phyloP scores from a whole-genome alignment of 2,888 invertebrate genomes.

The Agrotis ipsilon region DNA sequence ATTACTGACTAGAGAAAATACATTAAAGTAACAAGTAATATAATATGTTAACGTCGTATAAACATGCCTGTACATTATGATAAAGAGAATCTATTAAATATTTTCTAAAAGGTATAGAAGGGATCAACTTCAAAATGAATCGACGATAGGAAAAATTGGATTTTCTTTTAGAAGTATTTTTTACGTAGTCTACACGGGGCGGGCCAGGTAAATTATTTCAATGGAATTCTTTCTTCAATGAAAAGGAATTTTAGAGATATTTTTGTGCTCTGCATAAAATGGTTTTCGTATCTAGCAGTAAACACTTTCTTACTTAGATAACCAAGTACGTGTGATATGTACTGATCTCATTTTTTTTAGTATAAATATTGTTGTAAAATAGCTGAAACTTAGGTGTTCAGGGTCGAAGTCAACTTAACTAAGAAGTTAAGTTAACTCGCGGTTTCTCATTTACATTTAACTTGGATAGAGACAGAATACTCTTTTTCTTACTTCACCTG shows the following conservation, averaged over 20 bases:
- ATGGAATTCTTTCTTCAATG: conserved; percentile 54
- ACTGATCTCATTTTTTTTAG: conserved; percentile 4
- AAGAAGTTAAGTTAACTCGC: background rate
- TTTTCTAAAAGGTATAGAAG: conserved; percentile 35
- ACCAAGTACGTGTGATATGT: conserved; percentile 1
- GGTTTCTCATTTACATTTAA: conserved; percentile 13
- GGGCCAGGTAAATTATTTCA: conserved; percentile 61
- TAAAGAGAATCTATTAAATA: conserved; percentile 57
- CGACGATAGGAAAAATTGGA: conserved; percentile 70
- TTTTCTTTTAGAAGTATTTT: conserved; percentile 65
- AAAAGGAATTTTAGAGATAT: conserved; percentile 52
- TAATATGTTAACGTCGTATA: conserved; percentile 5
- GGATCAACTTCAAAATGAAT: conserved; percentile 71
- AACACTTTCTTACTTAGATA: conserved; percentile 28
- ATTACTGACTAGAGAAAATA: conserved; percentile 2
- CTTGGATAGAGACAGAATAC: background rate
- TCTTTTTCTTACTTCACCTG: background rate
- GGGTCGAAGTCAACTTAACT: background rate
- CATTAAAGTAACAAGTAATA: conserved; percentile 15
- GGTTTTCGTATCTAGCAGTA: conserved; percentile 34
- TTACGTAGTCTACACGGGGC: conserved; percentile 60
- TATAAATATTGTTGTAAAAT: conserved; percentile 6
- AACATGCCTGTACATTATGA: conserved; percentile 11
- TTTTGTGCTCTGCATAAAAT: conserved; percentile 44
- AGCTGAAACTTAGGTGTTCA: background rate